Evolutionary conservation across 2,888 invertebrate genomes (phyloP).

Genomic region (Meloe dianella): DNA sequence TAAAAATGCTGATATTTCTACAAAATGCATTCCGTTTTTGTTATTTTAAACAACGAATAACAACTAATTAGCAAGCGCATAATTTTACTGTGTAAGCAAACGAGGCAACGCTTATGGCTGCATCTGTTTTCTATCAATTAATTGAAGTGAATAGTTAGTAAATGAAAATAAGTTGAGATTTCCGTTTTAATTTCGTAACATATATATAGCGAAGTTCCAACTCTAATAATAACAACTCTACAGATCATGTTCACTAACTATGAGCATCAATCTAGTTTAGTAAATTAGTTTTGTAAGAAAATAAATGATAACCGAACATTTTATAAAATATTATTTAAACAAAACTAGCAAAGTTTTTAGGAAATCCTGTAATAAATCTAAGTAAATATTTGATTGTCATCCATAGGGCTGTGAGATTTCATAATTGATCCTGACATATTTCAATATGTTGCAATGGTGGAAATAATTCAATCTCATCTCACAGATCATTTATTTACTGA

Average conservation of each 20-base stretch:
- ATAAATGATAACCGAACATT: too few relatives aligned
- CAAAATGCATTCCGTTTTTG: not conserved
- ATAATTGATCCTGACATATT: not conserved
- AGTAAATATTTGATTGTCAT: not conserved
- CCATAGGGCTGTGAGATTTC: not conserved
- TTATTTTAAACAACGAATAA: not conserved
- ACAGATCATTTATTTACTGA: not conserved
- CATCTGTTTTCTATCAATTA: constrained; percentile 1
- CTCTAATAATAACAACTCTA: not conserved
- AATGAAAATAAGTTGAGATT: not conserved
- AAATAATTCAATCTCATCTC: not conserved
- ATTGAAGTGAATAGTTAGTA: not conserved
- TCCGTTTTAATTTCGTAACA: not conserved
- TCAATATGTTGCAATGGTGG: not conserved
- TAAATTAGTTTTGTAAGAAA: not conserved
- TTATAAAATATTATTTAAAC: not conserved
- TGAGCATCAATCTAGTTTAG: not conserved
- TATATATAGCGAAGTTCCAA: not conserved
- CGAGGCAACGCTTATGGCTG: not conserved
- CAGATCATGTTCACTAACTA: not conserved
- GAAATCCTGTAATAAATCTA: not conserved
- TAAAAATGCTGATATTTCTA: not conserved
- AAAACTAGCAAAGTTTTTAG: not conserved
- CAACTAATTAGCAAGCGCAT: not conserved
- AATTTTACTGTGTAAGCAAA: not conserved